A percentile compares a stretch with the other conserved stretches of the same genome.
phyloP scores from a whole-genome alignment of 2,888 invertebrate species.

The Alloplasta piceator region DNA sequence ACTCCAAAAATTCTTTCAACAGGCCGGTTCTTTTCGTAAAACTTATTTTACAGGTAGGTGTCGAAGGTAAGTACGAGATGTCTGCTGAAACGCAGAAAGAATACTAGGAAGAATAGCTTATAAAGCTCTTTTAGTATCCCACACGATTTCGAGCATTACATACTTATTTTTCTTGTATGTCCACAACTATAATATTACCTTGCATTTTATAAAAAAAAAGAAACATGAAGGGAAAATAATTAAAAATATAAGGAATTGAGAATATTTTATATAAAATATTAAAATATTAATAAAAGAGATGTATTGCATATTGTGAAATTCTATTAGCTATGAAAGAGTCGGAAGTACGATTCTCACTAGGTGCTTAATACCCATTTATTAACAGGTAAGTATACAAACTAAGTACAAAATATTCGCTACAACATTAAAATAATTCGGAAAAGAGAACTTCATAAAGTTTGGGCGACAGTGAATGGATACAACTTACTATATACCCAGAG shows the following conservation, averaged over 20 bases:
- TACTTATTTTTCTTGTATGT: not conserved
- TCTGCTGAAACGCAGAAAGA: not conserved
- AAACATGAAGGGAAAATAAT: not conserved
- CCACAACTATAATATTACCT: not conserved
- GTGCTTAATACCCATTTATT: not conserved
- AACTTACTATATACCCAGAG: no score
- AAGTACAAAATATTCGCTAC: not conserved
- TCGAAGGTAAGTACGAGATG: not conserved
- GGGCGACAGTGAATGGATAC: not conserved
- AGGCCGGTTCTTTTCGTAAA: not conserved
- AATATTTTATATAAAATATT: not conserved
- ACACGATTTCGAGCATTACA: not conserved
- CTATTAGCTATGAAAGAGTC: conserved; percentile 9
- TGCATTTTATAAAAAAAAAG: not conserved
- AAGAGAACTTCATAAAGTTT: not conserved
- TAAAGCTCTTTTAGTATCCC: not conserved
- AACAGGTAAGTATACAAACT: not conserved
- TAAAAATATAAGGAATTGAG: not conserved
- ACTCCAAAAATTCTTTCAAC: no score
- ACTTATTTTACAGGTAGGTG: not conserved
- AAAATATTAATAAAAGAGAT: not conserved
- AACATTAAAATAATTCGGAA: not conserved
- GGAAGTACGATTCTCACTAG: not conserved
- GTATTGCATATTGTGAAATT: not conserved
- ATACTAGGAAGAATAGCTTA: not conserved